A percentile compares a stretch with the other conserved stretches of the same genome.
Evolutionary conservation across 2,113 vertebrate genomes (phyloP).

Genomic region (Ivindomyrus marchei): DNA sequence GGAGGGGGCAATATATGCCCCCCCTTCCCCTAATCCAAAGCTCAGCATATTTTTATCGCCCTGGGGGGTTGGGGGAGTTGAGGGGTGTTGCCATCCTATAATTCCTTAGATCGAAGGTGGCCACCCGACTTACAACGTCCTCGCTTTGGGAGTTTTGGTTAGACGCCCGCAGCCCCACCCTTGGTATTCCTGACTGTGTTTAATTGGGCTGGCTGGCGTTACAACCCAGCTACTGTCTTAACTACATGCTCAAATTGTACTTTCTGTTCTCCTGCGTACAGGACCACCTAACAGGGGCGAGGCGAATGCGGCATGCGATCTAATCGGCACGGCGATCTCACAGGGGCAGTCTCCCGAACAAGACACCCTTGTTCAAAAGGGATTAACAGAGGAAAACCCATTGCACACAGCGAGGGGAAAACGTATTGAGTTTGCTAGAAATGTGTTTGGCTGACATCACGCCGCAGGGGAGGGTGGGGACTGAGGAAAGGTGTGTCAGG

Average conservation of each 20-base stretch:
- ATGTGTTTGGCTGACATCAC: slow-evolving; percentile 14
- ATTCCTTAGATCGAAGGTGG: neutral
- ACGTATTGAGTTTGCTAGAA: neutral
- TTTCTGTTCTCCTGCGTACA: neutral
- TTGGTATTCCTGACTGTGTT: neutral
- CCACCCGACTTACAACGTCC: neutral
- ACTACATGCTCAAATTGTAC: neutral
- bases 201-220: neutral
- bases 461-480: neutral
- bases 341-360: neutral
- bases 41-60: neutral
- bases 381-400: neutral
- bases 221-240: neutral
- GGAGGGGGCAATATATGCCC: neutral
- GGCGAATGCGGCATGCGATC: neutral
- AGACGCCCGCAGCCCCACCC: neutral
- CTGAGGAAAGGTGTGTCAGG: neutral
- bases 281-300: neutral
- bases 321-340: neutral
- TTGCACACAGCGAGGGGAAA: neutral
- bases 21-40: neutral
- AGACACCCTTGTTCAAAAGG: slow-evolving; percentile 12
- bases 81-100: neutral
- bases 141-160: neutral
- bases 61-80: neutral